Conservation (phyloP, 2,888 invertebrate genomes). For the Chromoteleia sp. region DNA sequence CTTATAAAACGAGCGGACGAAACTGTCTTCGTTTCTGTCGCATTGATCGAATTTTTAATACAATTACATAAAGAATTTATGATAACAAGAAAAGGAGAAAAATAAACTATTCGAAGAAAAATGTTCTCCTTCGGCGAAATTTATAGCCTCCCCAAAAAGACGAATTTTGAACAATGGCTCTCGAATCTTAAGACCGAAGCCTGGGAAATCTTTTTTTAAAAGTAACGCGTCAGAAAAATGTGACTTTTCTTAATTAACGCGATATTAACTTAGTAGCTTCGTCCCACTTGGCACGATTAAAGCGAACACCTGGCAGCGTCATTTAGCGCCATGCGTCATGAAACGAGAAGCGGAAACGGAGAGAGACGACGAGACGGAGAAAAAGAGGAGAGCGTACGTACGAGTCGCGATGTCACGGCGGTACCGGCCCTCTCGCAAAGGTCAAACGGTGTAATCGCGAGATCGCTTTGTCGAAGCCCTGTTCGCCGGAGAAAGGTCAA, state of each 20-base stretch:
- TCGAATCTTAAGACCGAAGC: slow-evolving; percentile 18
- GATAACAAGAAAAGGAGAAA: background rate
- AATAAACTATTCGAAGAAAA: slow-evolving; percentile 6
- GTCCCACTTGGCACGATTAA: slow-evolving; percentile 53
- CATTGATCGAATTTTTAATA: background rate
- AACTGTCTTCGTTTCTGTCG: background rate
- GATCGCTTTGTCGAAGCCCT: slow-evolving; percentile 33
- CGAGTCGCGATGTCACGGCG: slow-evolving; percentile 53
- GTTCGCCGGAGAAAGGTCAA: slow-evolving; percentile 52
- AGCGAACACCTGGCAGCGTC: slow-evolving; percentile 50
- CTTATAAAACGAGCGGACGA: too few relatives aligned
- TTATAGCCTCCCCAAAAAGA: slow-evolving; percentile 14
- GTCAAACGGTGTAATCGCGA: slow-evolving; percentile 53
- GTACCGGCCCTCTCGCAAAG: slow-evolving; percentile 39
- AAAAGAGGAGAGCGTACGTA: slow-evolving; percentile 4
- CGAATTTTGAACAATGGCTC: slow-evolving; percentile 30
- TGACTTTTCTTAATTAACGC: slow-evolving; percentile 62
- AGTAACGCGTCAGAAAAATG: slow-evolving; percentile 48
- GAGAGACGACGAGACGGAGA: slow-evolving; percentile 3
- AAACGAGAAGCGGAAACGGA: slow-evolving; percentile 35
- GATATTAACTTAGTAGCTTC: slow-evolving; percentile 50
- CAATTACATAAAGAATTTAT: slow-evolving; percentile 8
- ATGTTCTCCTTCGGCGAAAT: background rate
- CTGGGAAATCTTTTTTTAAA: slow-evolving; percentile 18
- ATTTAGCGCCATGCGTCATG: slow-evolving; percentile 58